phyloP scores from a whole-genome alignment of 2,113 vertebrate species.

The Bufo gargarizans region DNA sequence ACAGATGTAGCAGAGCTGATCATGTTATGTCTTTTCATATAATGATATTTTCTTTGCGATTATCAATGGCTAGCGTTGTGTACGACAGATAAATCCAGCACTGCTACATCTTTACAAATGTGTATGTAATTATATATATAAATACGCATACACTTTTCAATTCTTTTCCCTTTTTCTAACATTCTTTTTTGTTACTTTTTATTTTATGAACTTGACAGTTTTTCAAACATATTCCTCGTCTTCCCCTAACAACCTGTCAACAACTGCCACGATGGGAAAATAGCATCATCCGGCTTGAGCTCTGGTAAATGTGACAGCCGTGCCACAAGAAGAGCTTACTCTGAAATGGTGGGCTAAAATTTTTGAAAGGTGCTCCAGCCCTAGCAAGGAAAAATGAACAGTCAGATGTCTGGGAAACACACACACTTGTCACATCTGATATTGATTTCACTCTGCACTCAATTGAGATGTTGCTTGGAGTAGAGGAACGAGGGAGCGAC shows the following conservation, averaged over 20 bases:
- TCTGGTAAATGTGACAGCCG: constrained; percentile 89
- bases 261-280: constrained; percentile 82
- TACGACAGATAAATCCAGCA: neutral
- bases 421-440: constrained; percentile 86
- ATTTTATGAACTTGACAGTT: constrained; percentile 85
- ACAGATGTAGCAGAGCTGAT: no score
- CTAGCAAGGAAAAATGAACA: constrained; percentile 88
- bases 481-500: constrained; percentile 60
- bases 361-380: constrained; percentile 84
- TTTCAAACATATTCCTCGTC: constrained; percentile 91
- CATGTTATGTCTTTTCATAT: no score
- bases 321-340: constrained; percentile 90
- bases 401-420: constrained; percentile 79
- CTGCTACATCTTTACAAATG: constrained; percentile 58
- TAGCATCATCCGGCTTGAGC: constrained; percentile 79
- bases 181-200: constrained; percentile 65
- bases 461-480: constrained; percentile 75
- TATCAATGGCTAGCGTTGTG: neutral
- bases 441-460: constrained; percentile 71
- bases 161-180: constrained; percentile 68
- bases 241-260: constrained; percentile 89
- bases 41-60: no score
- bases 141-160: constrained; percentile 63
- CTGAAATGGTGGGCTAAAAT: constrained; percentile 81
- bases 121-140: constrained; percentile 60